Base-by-base conservation (phyloP, 2,797 vertebrate species). In the Anguilla megastoma region DNA sequence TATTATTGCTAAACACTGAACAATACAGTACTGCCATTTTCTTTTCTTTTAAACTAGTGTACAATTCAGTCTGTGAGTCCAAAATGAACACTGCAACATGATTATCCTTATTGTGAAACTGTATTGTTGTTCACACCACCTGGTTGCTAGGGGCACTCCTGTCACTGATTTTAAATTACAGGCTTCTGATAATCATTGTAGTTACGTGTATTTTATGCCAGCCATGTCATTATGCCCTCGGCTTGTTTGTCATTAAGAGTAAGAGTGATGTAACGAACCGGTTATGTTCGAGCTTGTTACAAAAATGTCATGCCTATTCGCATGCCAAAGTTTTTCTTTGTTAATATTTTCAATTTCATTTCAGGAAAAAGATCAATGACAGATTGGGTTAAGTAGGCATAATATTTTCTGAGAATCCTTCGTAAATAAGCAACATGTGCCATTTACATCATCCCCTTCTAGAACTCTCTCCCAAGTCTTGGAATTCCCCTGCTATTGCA, bases 201-300 rank as follows among this genome's bases (percentile, higher is more conserved):
- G 86, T 88, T 52, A 87, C 82, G 71, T 27, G 36, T 71, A 86
- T 89, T 83, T 84, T 89, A 84, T 87, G 86, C 80, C 52, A 33
- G 84, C 84, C 33, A 50, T 91, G 90, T 92, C 88, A 90, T 91
- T 89, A 88, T 85, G 21, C 33, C 86, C 85, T 85, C 80, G 60
- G 86, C 30, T 18, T 88, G 91, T 85, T 89, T 90, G 82, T 90
- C 86, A 69, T 85, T 88, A 88, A 76, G 60, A 84, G 66, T 41
- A 90, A 63, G 52, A 41, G 82, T 85, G 52, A 89, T 83, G 84
- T 56, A 86, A 89, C 85, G 52, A 86, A 80, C 56, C 87, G 88
- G 90, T 88, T 88, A 82, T 89, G 82, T 21, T 83, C 84, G 87
- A 45, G 82, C 79, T 86, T 50, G 33, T 88, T 87, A 80, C 36